Base-by-base conservation (phyloP, 2,888 invertebrate genomes). In the Drosophila histrio region DNA sequence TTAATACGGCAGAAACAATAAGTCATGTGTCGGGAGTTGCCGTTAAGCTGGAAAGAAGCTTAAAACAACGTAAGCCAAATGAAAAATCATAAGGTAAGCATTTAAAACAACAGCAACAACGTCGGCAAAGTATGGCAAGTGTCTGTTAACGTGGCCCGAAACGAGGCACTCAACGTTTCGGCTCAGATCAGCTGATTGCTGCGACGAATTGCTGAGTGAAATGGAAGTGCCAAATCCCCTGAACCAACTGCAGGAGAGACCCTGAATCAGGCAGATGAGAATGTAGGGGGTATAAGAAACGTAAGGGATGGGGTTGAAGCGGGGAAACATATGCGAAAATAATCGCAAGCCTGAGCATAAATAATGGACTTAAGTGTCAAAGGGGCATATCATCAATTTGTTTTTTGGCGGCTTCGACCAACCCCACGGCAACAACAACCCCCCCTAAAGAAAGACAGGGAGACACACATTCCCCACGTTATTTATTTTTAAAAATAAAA, bases 311-410 rank as follows among this genome's bases (percentile, higher is more conserved):
- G 32, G 58, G 44, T 19, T 26, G 17, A n/a, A 22, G n/a, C 9
- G 43, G 32, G 17, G 11, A 19, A 34, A 56, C 72, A 60, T 64
- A 82, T 82, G 88, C 68, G 87, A 63, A 87, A 87, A 84, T 84
- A 84, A 87, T 88, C 89, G 85, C 89, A 85, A 83, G 77, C 77
- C 72, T 66, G 86, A 73, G 82, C 88, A 90, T 89, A 90, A 89
- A 88, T 90, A 90, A 89, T 89, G 90, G 89, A 79, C 86, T 86
- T 78, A 77, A 82, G 78, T 90, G 89, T 90, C 89, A 89, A 88
- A 89, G 90, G 87, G 89, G 87, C 85, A 81, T 81, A 80, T 76
- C 87, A 86, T 87, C 89, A 90, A 90, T 89, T 89, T 89, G 88
- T 83, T 86, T 68, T 58, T 59, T 50, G 38, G 17, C 19, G 15